A percentile compares a stretch with the other conserved stretches of the same genome.
Evolutionary conservation across 2,888 invertebrate genomes (phyloP).

Genomic region (Acholoe squamosa): DNA sequence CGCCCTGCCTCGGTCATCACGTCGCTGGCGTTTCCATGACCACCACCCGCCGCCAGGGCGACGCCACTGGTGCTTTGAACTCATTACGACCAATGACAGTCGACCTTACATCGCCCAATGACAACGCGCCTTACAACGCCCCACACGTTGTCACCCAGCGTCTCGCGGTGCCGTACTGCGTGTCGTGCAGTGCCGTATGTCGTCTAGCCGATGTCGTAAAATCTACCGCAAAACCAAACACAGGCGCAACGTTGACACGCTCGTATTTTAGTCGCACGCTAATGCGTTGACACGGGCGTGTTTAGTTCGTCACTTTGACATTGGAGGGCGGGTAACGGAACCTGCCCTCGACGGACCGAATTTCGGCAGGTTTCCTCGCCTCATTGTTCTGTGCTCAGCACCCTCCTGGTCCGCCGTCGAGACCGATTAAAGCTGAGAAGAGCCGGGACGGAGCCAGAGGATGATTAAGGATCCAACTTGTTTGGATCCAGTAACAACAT

Average conservation of each 20-base stretch:
- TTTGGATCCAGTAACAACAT: slow-evolving; percentile 17
- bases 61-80: slow-evolving; percentile 54
- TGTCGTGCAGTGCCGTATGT: slow-evolving; percentile 44
- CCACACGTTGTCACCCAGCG: slow-evolving; percentile 27
- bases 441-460: not conserved
- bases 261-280: slow-evolving; percentile 32
- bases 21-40: slow-evolving; percentile 23
- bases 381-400: slow-evolving; percentile 42
- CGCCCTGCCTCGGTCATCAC: slow-evolving; percentile 25
- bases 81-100: slow-evolving; percentile 60
- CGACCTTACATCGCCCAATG: slow-evolving; percentile 40
- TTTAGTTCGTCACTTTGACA: slow-evolving; percentile 34
- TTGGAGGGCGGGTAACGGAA: not conserved
- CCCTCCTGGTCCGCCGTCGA: not conserved
- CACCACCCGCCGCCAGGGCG: slow-evolving; percentile 51
- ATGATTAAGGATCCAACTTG: slow-evolving; percentile 22
- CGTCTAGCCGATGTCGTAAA: slow-evolving; percentile 57
- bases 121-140: slow-evolving; percentile 43
- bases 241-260: slow-evolving; percentile 37
- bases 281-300: slow-evolving; percentile 57
- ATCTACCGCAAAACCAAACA: slow-evolving; percentile 47
- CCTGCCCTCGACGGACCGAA: not conserved
- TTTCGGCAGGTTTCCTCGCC: slow-evolving; percentile 14
- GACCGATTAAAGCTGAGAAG: slow-evolving; percentile 27
- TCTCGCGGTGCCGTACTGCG: slow-evolving; percentile 19